Evolutionary conservation across 1,140 invertebrate species (phyloP).

Genomic region (Delia radicum): DNA sequence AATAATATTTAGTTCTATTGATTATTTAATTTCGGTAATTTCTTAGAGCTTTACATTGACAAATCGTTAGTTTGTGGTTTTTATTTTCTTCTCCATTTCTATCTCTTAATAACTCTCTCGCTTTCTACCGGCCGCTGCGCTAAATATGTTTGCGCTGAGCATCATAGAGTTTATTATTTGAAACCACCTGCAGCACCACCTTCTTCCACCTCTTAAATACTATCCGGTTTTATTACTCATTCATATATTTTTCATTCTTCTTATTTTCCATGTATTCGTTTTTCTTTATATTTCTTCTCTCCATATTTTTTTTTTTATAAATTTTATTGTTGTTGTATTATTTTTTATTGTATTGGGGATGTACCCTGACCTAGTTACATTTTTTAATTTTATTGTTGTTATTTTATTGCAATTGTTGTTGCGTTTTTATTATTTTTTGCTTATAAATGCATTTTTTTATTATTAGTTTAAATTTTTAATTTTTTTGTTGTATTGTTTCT

Average conservation of each 20-base stretch:
- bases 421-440: background rate
- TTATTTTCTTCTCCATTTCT: too few species aligned
- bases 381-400: slow-evolving; percentile 17
- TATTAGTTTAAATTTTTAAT: background rate
- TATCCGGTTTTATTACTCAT: background rate
- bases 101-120: too few species aligned
- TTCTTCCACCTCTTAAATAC: background rate
- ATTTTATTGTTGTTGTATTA: background rate
- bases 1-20: too few species aligned
- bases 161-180: too few species aligned
- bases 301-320: background rate
- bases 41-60: too few species aligned
- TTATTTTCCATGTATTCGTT: background rate
- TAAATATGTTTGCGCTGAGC: too few species aligned
- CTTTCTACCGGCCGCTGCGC: too few species aligned
- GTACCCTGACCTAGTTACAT: slow-evolving; percentile 53
- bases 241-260: background rate
- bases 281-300: background rate
- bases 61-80: too few species aligned
- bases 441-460: background rate
- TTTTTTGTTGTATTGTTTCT: background rate
- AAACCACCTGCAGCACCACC: background rate
- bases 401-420: slow-evolving; percentile 19
- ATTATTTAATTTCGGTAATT: too few species aligned
- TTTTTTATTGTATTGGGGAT: slow-evolving; percentile 28